Conservation (phyloP, 2,113 vertebrate species). For the Corythaixoides concolor region DNA sequence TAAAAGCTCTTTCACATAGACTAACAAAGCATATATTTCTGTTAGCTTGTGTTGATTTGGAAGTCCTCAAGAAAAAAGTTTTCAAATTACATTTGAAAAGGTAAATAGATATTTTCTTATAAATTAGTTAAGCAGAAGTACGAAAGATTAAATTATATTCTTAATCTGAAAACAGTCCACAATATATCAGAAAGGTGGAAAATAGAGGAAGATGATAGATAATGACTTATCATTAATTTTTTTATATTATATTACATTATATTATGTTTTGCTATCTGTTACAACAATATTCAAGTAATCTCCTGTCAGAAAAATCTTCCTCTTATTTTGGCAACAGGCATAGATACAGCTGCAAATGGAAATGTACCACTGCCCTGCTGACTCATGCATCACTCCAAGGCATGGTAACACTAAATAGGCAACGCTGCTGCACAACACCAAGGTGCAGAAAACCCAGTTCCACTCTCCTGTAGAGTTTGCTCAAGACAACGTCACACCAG, state of each 20-base stretch:
- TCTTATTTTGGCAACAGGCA: not conserved
- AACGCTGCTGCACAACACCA: not conserved
- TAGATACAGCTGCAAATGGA: not conserved
- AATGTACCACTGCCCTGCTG: not conserved
- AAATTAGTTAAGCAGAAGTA: not conserved
- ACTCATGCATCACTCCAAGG: not conserved
- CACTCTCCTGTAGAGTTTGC: not conserved
- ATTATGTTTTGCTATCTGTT: not conserved
- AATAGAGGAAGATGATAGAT: not conserved
- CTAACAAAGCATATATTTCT: not conserved
- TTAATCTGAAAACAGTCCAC: not conserved
- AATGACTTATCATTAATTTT: not conserved
- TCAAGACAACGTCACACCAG: not conserved
- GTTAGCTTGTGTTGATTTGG: not conserved
- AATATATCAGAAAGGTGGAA: not conserved
- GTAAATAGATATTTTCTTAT: not conserved
- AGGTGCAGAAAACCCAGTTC: accelerated
- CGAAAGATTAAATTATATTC: not conserved
- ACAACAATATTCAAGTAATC: not conserved
- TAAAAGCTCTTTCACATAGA: not conserved
- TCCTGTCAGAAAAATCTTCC: not conserved
- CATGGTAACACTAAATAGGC: too few relatives aligned
- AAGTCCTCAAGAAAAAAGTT: not conserved
- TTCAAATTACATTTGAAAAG: not conserved
- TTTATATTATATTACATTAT: not conserved